phyloP scores from a whole-genome alignment of 2,888 invertebrate genomes.

The Erebia aethiops region DNA sequence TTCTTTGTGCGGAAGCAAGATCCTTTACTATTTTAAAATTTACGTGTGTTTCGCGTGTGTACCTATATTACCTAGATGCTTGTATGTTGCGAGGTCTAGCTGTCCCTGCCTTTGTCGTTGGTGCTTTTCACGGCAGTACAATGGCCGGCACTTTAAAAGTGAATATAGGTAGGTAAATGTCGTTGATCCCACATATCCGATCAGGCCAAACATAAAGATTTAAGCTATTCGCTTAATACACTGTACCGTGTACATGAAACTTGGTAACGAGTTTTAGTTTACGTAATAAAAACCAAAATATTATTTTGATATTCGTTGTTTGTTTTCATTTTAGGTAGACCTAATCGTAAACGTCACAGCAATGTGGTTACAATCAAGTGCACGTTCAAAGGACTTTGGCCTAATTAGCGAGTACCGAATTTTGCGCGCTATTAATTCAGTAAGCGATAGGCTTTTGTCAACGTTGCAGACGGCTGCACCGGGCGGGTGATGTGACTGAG shows the following conservation, averaged over 20 bases:
- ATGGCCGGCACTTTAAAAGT: conserved; percentile 57
- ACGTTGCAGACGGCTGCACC: conserved; percentile 74
- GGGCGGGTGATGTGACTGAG: conserved; percentile 72
- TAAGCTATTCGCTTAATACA: not conserved
- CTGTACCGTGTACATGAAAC: not conserved
- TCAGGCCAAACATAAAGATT: conserved; percentile 9
- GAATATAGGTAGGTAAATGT: conserved; percentile 42
- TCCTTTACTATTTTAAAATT: conserved; percentile 12
- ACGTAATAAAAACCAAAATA: not conserved
- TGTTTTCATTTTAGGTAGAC: conserved; percentile 7
- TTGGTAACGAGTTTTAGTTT: not conserved
- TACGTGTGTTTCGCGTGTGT: conserved; percentile 13
- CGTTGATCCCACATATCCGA: conserved; percentile 25
- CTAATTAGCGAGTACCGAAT: conserved; percentile 23
- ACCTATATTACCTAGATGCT: conserved; percentile 31
- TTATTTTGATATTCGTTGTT: not conserved
- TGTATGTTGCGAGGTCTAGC: conserved; percentile 27
- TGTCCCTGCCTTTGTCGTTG: conserved; percentile 56
- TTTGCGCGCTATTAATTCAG: conserved; percentile 17
- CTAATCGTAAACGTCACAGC: not conserved
- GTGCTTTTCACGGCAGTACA: conserved; percentile 61
- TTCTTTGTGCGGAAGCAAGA: not conserved
- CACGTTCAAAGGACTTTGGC: conserved; percentile 28
- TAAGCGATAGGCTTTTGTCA: conserved; percentile 48
- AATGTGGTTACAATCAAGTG: conserved; percentile 7